These are phyloP conservation scores for Lucilia cuprina DNA, from an alignment of 1,140 invertebrate species.

Conservation along the genomic window DNA sequence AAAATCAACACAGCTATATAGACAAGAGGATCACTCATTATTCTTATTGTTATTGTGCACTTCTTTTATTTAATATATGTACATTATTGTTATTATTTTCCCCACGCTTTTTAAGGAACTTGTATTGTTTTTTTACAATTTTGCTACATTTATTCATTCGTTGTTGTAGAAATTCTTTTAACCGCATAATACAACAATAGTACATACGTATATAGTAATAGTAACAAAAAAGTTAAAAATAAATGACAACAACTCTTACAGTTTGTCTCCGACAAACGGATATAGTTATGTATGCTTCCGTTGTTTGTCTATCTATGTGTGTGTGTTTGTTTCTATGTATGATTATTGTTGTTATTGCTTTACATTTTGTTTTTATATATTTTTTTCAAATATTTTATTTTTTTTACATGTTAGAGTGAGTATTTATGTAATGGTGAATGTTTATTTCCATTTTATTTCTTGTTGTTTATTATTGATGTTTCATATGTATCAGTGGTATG, in stretches of 20 bases:
- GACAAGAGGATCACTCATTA: no score
- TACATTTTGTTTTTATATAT: no score
- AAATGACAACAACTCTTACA: background rate
- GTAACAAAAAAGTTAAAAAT: background rate
- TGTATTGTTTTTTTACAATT: background rate
- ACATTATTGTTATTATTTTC: no score
- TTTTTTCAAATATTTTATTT: background rate
- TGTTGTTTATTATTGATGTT: background rate
- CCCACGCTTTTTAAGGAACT: no score
- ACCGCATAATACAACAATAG: background rate
- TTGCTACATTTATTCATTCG: background rate
- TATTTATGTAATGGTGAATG: background rate
- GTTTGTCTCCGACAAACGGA: background rate
- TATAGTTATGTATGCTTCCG: background rate
- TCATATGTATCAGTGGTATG: background rate
- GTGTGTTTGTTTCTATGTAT: no score
- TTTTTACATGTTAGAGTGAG: background rate
- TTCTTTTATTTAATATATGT: no score
- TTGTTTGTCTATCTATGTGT: no score
- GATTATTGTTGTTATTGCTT: background rate
- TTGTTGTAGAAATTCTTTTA: background rate
- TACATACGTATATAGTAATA: no score
- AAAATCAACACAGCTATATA: no score
- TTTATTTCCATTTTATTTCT: no score
- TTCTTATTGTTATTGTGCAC: no score